These are phyloP conservation scores for Steinernema khuongi DNA, from an alignment of 1,140 invertebrate species.

Conservation along the genomic window DNA sequence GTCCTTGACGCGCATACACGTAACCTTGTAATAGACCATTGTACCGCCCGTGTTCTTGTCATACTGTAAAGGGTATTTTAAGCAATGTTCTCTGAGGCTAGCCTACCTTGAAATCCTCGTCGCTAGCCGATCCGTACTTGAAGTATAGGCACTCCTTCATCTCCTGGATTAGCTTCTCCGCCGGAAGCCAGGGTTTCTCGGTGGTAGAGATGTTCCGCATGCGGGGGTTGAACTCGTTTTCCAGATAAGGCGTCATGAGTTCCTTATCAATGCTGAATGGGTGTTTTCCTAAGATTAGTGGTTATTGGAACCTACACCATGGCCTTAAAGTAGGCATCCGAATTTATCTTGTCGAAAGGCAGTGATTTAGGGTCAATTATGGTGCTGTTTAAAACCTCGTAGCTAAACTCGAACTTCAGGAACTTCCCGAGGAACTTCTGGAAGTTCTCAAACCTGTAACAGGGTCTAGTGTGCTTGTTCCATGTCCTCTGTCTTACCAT, in stretches of 20 bases:
- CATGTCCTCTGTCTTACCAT: neutral
- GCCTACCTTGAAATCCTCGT: conserved; percentile 5
- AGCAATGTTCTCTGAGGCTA: neutral
- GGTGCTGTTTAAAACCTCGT: conserved; percentile 23
- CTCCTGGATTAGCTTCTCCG: conserved; percentile 2
- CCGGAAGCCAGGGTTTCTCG: conserved; percentile 5
- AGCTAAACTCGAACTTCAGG: conserved; percentile 26
- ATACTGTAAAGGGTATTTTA: neutral
- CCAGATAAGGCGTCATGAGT: neutral
- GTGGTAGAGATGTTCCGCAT: neutral
- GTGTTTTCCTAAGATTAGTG: neutral
- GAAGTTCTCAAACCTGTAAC: conserved; percentile 20
- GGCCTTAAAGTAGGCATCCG: conserved; percentile 23
- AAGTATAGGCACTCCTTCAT: conserved; percentile 6
- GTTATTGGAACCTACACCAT: conserved; percentile 22
- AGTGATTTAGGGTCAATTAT: conserved; percentile 19
- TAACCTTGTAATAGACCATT: conserved; percentile 1
- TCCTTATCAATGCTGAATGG: conserved; percentile 17
- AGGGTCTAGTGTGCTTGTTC: neutral
- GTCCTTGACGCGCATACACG: conserved; percentile 5
- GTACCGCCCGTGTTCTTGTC: conserved; percentile 5
- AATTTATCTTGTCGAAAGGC: conserved; percentile 21
- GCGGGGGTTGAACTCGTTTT: neutral
- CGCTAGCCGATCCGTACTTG: conserved; percentile 1
- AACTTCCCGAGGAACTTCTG: conserved; percentile 20